phyloP scores from a whole-genome alignment of 2,113 vertebrate species.

The cattle (Bos taurus) region DNA sequence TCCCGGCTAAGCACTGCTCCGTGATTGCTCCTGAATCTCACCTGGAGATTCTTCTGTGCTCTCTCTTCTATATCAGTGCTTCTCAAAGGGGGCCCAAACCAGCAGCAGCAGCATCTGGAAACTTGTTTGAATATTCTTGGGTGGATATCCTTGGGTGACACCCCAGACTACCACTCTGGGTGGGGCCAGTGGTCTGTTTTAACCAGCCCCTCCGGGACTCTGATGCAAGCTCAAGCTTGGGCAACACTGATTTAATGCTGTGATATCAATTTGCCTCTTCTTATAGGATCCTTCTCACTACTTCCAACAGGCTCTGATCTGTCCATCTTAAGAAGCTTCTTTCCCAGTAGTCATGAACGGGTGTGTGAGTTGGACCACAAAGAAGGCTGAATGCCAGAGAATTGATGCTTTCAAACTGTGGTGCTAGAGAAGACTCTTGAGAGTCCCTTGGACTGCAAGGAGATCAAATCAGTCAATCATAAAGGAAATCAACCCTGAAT shows the following conservation, averaged over 20 bases:
- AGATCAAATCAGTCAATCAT: not conserved
- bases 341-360: not conserved
- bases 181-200: not conserved
- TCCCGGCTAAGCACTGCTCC: accelerated
- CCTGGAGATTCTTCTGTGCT: too few species aligned
- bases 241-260: not conserved
- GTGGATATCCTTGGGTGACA: not conserved
- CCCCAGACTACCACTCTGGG: not conserved
- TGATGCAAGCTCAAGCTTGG: not conserved
- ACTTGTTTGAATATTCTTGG: not conserved
- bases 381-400: not conserved
- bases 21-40: not conserved
- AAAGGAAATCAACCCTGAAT: not conserved
- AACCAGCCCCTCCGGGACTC: not conserved
- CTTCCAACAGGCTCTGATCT: not conserved
- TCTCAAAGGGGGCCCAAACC: not conserved
- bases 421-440: not conserved
- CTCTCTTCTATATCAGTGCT: not conserved
- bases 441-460: not conserved
- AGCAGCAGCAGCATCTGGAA: not conserved
- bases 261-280: not conserved
- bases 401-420: not conserved
- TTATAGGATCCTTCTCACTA: not conserved
- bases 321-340: not conserved
- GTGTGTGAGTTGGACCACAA: not conserved